Evolutionary conservation across 2,797 vertebrate genomes (phyloP).

Genomic region (Furcifer pardalis): DNA sequence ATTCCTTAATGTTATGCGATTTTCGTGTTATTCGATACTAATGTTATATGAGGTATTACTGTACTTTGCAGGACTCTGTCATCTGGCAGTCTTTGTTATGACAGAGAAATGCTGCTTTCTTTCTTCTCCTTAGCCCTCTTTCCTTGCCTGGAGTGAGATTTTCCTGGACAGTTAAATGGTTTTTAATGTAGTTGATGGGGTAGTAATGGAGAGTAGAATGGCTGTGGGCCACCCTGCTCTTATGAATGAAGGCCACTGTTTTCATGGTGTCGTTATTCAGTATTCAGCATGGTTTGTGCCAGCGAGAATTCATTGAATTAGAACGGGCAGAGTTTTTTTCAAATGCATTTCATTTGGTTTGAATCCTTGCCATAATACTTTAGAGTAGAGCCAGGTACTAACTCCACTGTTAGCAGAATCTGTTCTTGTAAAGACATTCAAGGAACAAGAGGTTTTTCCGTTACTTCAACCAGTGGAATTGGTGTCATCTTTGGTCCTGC

Average conservation of each 20-base stretch:
- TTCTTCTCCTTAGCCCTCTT: background rate
- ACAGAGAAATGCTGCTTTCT: background rate
- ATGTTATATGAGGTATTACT: too few species aligned
- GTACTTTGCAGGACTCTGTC: background rate
- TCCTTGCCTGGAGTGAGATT: constrained; percentile 7
- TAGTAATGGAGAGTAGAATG: constrained; percentile 38
- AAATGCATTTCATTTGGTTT: constrained; percentile 49
- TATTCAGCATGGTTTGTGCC: constrained; percentile 45
- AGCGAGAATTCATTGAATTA: constrained; percentile 35
- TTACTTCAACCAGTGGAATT: background rate
- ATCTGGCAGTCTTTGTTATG: background rate
- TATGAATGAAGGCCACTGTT: constrained; percentile 37
- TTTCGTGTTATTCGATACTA: too few species aligned
- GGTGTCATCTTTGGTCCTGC: background rate
- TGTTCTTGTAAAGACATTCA: background rate
- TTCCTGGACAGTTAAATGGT: constrained; percentile 36
- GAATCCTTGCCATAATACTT: constrained; percentile 19
- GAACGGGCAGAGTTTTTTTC: constrained; percentile 26
- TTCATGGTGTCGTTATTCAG: constrained; percentile 29
- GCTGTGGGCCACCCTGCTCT: constrained; percentile 20
- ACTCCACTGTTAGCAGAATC: background rate
- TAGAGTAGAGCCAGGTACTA: constrained; percentile 18
- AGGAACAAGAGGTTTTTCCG: constrained; percentile 2
- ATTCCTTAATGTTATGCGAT: too few species aligned
- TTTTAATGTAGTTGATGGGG: constrained; percentile 45